A percentile compares a stretch with the other conserved stretches of the same genome.
Conservation (phyloP, 53 echinoderm and acorn worm species). For the Astropecten irregularis region DNA sequence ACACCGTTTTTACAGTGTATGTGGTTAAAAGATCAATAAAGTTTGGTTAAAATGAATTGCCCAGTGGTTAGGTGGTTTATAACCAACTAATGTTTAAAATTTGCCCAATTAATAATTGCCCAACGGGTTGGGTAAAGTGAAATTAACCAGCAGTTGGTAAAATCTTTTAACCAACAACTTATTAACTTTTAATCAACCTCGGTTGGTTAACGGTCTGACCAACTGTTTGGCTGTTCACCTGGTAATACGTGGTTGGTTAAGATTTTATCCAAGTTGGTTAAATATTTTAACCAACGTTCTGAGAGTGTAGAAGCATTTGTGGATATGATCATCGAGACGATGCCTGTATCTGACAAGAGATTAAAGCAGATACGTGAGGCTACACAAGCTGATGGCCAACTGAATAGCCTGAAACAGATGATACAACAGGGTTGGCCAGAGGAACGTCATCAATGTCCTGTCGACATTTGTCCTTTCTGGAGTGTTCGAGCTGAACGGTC, state of each 20-base stretch:
- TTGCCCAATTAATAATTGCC: conserved; percentile 4
- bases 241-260: no score
- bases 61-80: no score
- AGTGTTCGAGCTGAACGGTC: background rate
- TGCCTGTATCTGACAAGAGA: conserved; percentile 37
- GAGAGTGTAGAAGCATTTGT: conserved; percentile 53
- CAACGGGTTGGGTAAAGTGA: no score
- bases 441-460: conserved; percentile 9
- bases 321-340: conserved; percentile 31
- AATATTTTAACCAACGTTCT: conserved; percentile 15
- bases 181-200: conserved; percentile 3
- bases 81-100: no score
- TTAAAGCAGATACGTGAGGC: conserved; percentile 42
- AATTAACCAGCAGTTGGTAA: no score
- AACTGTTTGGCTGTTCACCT: conserved; percentile 19
- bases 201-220: conserved; percentile 13
- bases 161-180: no score
- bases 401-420: conserved; percentile 23
- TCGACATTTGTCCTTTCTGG: conserved; percentile 7
- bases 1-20: no score
- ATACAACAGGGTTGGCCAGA: conserved; percentile 55
- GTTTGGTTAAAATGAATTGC: no score
- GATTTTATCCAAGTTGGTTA: no score
- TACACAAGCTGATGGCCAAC: conserved; percentile 42
- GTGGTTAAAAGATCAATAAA: no score